Base-by-base conservation (phyloP, 2,888 invertebrate species). In the Tanytarsus gracilentus region DNA sequence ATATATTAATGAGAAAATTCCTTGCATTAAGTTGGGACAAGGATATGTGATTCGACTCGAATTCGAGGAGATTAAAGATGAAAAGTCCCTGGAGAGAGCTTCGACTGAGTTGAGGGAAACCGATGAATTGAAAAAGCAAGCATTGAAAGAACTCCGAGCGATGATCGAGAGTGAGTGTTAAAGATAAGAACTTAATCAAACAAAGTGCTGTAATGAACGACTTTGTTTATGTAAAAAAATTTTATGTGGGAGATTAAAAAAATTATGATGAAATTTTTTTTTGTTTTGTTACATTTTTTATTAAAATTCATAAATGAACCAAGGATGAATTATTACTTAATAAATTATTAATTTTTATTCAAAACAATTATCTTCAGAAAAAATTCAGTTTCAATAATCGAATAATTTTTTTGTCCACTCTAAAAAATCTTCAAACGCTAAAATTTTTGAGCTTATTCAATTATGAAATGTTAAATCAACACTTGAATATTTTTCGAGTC, bases 81-180 rank as follows among this genome's bases (percentile, higher is more conserved):
- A 79, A 27, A 74, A 75, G 66, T 78, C 76, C 16, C 66, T 73
- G 52, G 79, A 85, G 68, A 84, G 80, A 65, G 86, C 89, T 0
- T 75, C 75, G 65, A 76, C 71, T 14, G 88, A 90, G 68, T 72
- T 89, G 14, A 75, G 86, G 62, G 89, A 90, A 71, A 79, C 81
- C 0, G 83, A 84, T 0, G 85, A 86, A 69, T 73, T 78, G 18
- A 77, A 81, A 4, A 77, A 79, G 62, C 71, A 78, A 62, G 82
- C 81, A 16, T 69, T 87, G 21, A 71, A 70, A 44, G 80, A 82
- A 64, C 69, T 84, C 3, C 72, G 73, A 62, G 72, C 75, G 65
- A 66, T 82, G 30, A 66, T 74, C 2, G 9, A 6, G 21, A 18
- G 44, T 44, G 11, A 21, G 44, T 21, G 23, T n/a, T 61, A 64